phyloP scores from a whole-genome alignment of 2,113 vertebrate genomes.

The Pycnonotus jocosus region DNA sequence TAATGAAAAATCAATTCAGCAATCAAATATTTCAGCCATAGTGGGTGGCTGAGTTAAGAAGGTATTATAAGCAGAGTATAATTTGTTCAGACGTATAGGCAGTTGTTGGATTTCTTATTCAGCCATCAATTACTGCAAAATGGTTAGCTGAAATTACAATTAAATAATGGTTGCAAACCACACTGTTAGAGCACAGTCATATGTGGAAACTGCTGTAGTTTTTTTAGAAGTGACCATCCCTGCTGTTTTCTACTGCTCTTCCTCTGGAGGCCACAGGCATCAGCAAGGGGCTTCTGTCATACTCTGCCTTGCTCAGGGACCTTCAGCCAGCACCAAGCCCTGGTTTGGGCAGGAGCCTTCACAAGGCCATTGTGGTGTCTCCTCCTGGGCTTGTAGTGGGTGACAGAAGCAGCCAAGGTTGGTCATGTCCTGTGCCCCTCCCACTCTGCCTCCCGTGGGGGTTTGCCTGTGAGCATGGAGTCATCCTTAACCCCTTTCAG shows the following conservation, averaged over 20 bases:
- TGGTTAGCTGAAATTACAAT: conserved; percentile 17
- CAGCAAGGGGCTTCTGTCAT: background rate
- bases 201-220: background rate
- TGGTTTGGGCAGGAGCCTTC: background rate
- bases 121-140: background rate
- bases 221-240: background rate
- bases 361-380: accelerated
- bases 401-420: background rate
- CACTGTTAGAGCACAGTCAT: background rate
- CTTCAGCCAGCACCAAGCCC: background rate
- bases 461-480: too few relatives aligned
- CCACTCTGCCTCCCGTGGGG: accelerated
- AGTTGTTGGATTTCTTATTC: conserved; percentile 33
- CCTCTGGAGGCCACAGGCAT: background rate
- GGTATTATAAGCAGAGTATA: background rate
- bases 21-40: conserved; percentile 49
- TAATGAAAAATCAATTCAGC: conserved; percentile 63
- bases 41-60: conserved; percentile 33
- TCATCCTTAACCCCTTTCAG: background rate
- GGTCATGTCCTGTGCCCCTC: accelerated
- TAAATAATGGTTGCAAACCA: background rate
- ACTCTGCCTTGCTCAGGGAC: accelerated
- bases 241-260: background rate
- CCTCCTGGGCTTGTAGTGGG: background rate
- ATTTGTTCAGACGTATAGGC: conserved; percentile 19